Evolutionary conservation across 2,113 vertebrate genomes (phyloP), one percentile per base, ranked within the genome.

Genomic region (Asarcornis scutulata): DNA sequence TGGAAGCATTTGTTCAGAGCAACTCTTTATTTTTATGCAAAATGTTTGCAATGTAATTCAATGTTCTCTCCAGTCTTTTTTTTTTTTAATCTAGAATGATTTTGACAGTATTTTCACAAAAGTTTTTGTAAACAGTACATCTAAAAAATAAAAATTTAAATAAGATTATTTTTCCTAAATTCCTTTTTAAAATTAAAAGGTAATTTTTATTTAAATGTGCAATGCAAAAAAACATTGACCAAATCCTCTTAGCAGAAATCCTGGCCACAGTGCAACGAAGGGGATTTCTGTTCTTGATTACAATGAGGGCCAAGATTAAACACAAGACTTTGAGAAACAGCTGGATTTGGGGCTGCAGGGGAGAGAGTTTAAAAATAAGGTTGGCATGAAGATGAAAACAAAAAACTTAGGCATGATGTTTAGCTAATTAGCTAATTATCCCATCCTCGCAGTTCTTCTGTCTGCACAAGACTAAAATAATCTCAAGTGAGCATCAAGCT

Each of bases 341-440:
- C 63, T 96, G 94, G 59, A 80, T 91, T 95, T 97, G 92, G 85
- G 75, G 56, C 91, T 96, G 80, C 82, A 95, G 93, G 93, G 75
- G n/a, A 94, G 27, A 15, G 67, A 91, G 78, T 83, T 96, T 76
- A 91, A 89, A 95, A 91, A 82, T 85, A 84, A 96, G 92, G 15
- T 91, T 85, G 87, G 79, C 89, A 80, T 59, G 79, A 91, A 71
- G 94, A 97, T 95, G 44, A 94, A 95, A 94, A 94, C 64, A 36
- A n/a, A 23, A 71, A 32, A 34, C 69, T 68, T 79, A 89, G 40
- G 73, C 67, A 66, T 77, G 93, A 73, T 77, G 46, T 89, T 93
- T 92, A 91, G 66, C 63, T 89, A 89, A 91, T 95, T 96, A 91
- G 34, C 58, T 92, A 89, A 95, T 96, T 96, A 85, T 80, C 63